These are phyloP conservation scores for Petromus typicus DNA, from an alignment of 2,113 vertebrate genomes.

Conservation along the genomic window DNA sequence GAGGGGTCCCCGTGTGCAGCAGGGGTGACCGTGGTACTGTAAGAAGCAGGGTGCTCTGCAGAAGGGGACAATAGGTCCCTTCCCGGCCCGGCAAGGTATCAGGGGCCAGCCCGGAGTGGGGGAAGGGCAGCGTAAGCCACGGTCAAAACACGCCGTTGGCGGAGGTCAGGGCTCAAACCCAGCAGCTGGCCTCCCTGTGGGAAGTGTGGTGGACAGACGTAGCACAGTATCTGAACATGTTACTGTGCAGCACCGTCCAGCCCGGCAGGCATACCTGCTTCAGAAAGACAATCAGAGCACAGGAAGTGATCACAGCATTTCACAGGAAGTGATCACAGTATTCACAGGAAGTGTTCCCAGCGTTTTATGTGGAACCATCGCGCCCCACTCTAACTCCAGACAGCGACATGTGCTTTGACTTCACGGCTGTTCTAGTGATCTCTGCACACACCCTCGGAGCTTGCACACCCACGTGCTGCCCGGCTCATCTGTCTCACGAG, in stretches of 20 bases:
- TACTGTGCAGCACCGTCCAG: fast-evolving
- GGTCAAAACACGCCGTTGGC: fast-evolving
- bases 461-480: fast-evolving
- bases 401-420: fast-evolving
- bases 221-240: fast-evolving
- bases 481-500: fast-evolving
- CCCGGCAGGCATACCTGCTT: fast-evolving
- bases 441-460: fast-evolving
- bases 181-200: fast-evolving
- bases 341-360: too few species aligned
- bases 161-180: fast-evolving
- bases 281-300: too few species aligned
- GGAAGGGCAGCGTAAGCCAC: too few species aligned
- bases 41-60: neutral
- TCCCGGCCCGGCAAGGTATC: neutral
- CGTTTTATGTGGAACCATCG: fast-evolving
- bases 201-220: fast-evolving
- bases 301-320: fast-evolving
- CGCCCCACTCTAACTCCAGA: fast-evolving
- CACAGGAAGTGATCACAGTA: too few species aligned
- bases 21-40: fast-evolving
- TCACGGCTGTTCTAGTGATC: fast-evolving
- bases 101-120: fast-evolving
- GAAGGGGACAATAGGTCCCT: fast-evolving
- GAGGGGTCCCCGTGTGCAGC: fast-evolving